Percentiles rank a stretch among this genome's conserved stretches.
Conservation (phyloP, 2,888 invertebrate species). For the Andrena marginata region DNA sequence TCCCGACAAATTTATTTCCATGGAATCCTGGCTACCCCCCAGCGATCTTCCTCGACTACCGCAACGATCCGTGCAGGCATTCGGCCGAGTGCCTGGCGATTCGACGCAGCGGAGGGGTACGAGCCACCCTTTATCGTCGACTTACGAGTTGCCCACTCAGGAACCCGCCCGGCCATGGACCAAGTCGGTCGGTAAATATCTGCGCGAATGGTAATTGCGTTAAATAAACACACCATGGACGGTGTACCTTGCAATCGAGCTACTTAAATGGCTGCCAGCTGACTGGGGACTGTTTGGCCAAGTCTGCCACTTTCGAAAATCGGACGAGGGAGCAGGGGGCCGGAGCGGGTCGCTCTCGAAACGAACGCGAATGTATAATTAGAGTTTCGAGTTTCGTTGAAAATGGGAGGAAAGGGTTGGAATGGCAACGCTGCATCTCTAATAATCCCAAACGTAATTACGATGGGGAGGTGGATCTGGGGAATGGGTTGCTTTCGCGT, state of each 20-base stretch:
- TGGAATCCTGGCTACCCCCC: neutral
- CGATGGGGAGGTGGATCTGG: constrained; percentile 18
- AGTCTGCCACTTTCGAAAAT: constrained; percentile 1
- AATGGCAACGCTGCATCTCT: neutral
- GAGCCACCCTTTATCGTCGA: neutral
- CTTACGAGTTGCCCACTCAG: neutral
- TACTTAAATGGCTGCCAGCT: constrained; percentile 22
- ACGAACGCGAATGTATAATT: constrained; percentile 14
- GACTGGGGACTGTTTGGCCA: neutral
- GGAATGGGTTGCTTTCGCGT: constrained; percentile 15
- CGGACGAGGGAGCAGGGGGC: too few relatives aligned
- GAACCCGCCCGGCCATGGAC: neutral
- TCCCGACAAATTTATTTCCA: neutral
- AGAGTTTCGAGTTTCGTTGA: constrained; percentile 12
- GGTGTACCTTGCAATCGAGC: constrained; percentile 8
- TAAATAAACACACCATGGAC: constrained; percentile 29
- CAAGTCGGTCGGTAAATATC: neutral
- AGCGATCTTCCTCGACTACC: neutral
- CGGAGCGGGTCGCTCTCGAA: neutral
- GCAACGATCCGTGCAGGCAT: neutral
- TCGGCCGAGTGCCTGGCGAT: neutral
- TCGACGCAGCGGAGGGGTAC: neutral
- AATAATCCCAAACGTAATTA: constrained; percentile 38
- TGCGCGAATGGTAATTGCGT: constrained; percentile 21
- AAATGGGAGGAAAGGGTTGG: neutral